phyloP scores from a whole-genome alignment of 2,888 invertebrate genomes.

The Lepidocyrtoides sp. region DNA sequence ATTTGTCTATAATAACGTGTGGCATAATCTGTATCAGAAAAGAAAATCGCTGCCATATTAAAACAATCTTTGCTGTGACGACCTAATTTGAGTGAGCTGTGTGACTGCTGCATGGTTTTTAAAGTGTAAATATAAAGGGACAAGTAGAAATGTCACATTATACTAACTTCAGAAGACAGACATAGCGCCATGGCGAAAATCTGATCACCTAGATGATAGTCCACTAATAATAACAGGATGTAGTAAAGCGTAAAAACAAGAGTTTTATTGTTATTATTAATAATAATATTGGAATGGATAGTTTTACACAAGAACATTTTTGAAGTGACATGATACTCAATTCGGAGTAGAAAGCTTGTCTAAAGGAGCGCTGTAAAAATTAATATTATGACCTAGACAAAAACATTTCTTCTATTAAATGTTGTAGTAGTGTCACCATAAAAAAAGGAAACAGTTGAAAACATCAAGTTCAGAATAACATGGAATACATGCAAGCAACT shows the following conservation, averaged over 20 bases:
- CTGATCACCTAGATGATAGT: constrained; percentile 20
- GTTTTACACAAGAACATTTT: too few species aligned
- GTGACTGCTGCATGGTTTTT: constrained; percentile 25
- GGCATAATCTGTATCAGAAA: too few species aligned
- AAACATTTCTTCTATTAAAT: too few species aligned
- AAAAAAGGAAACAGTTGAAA: constrained; percentile 3
- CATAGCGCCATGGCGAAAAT: background rate
- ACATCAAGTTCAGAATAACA: too few species aligned
- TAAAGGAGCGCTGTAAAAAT: too few species aligned
- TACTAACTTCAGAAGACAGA: background rate
- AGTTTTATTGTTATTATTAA: too few species aligned
- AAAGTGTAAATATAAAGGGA: background rate
- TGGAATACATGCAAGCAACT: background rate
- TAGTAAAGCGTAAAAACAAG: constrained; percentile 23
- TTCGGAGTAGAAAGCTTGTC: too few species aligned
- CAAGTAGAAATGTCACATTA: constrained; percentile 31
- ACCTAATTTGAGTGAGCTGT: constrained; percentile 9
- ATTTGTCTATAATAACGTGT: background rate
- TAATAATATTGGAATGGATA: too few species aligned
- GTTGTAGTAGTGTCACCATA: too few species aligned
- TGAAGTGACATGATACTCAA: too few species aligned
- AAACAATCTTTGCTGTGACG: background rate
- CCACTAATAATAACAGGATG: constrained; percentile 19
- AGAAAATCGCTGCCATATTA: too few species aligned
- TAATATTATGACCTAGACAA: too few species aligned